A percentile compares a stretch with the other conserved stretches of the same genome.
These are phyloP conservation scores for Hydroisotoma schaefferi DNA, from an alignment of 2,888 invertebrate genomes.

Conservation along the genomic window DNA sequence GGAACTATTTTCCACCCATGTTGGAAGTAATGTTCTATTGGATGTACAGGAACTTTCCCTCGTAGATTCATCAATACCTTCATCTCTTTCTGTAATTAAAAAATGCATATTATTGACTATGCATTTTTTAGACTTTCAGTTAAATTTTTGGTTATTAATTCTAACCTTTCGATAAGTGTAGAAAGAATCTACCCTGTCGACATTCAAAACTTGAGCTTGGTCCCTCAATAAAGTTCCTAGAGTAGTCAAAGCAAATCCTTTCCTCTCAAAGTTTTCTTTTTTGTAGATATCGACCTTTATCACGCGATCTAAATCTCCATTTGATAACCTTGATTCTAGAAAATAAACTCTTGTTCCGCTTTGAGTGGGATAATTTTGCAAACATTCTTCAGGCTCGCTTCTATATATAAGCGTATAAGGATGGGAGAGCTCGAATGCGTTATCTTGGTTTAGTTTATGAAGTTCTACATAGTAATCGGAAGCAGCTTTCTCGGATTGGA, in stretches of 20 bases:
- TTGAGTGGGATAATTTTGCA: slow-evolving; percentile 10
- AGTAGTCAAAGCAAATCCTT: slow-evolving; percentile 38
- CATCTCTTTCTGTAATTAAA: slow-evolving; percentile 11
- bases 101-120: background rate
- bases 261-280: slow-evolving; percentile 20
- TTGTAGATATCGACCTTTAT: slow-evolving; percentile 33
- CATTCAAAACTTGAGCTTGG: background rate
- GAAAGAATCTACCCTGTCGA: slow-evolving; percentile 7
- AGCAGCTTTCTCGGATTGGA: slow-evolving; percentile 13
- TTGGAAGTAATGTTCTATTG: slow-evolving; percentile 33
- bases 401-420: slow-evolving; percentile 36
- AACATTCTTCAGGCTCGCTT: slow-evolving; percentile 25
- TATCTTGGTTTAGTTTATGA: slow-evolving; percentile 38
- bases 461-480: slow-evolving; percentile 35
- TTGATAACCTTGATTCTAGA: slow-evolving; percentile 28
- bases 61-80: slow-evolving; percentile 21
- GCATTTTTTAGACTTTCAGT: background rate
- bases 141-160: background rate
- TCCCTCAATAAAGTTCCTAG: slow-evolving; percentile 17
- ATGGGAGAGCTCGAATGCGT: slow-evolving; percentile 34
- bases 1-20: slow-evolving; percentile 33
- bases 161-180: slow-evolving; percentile 11
- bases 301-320: slow-evolving; percentile 36
- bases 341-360: slow-evolving; percentile 15
- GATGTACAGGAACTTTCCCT: slow-evolving; percentile 33